A percentile compares a stretch with the other conserved stretches of the same genome.
Conservation (phyloP, 2,113 vertebrate species). For the Leptobrachium ailaonicum region DNA sequence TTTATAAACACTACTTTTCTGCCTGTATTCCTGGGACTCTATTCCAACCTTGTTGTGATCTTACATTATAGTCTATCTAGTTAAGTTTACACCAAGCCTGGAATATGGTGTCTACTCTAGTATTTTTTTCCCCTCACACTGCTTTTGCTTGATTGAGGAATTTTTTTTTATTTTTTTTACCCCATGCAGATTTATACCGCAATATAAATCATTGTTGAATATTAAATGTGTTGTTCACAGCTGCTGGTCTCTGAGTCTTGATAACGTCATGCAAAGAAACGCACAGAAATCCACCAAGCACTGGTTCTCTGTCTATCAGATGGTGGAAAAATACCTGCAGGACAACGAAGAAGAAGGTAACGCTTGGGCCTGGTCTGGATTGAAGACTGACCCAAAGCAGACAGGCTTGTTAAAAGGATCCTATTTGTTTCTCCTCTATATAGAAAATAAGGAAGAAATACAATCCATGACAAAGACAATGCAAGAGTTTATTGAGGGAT, state of each 20-base stretch:
- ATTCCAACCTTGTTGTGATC: too few relatives aligned
- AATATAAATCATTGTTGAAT: too few relatives aligned
- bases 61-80: too few relatives aligned
- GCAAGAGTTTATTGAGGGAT: constrained; percentile 90
- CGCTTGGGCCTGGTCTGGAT: neutral
- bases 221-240: constrained; percentile 59
- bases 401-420: neutral
- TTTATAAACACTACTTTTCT: too few relatives aligned
- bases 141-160: too few relatives aligned
- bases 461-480: constrained; percentile 76
- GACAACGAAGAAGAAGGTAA: constrained; percentile 67
- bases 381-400: neutral
- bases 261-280: constrained; percentile 83
- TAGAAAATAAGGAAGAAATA: constrained; percentile 56
- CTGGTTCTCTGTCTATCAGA: constrained; percentile 97
- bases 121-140: too few relatives aligned
- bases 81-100: too few relatives aligned
- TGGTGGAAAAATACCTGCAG: constrained; percentile 83
- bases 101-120: too few relatives aligned
- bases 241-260: constrained; percentile 92
- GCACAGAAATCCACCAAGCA: constrained; percentile 83
- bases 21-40: too few relatives aligned
- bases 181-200: too few relatives aligned
- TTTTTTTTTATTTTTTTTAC: too few relatives aligned
- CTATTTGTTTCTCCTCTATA: constrained; percentile 40